phyloP scores from a whole-genome alignment of 2,888 invertebrate species.

The Eudemis profundana region DNA sequence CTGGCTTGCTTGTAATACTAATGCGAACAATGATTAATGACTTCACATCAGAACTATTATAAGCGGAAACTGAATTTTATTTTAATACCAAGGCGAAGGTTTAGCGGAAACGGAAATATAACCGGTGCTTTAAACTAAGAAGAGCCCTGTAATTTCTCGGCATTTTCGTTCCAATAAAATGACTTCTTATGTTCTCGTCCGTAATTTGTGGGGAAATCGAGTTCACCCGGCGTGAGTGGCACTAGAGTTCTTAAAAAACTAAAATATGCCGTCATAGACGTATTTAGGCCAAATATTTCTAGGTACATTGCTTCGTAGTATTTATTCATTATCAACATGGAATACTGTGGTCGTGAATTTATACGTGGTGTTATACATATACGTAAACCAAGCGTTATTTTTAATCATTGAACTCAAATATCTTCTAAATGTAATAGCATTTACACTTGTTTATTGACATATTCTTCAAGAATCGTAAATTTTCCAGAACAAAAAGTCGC shows the following conservation, averaged over 20 bases:
- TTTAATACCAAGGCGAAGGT: constrained; percentile 34
- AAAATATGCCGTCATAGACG: constrained; percentile 19
- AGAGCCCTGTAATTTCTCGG: constrained; percentile 26
- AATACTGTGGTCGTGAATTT: constrained; percentile 3
- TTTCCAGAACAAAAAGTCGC: too few species aligned
- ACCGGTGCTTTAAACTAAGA: constrained; percentile 31
- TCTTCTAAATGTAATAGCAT: too few species aligned
- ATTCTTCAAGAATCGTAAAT: too few species aligned
- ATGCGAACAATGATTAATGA: constrained; percentile 2
- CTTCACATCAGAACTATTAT: neutral
- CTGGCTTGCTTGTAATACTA: neutral
- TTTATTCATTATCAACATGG: constrained; percentile 16
- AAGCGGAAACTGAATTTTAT: constrained; percentile 13
- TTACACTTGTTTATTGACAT: too few species aligned
- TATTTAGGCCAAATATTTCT: constrained; percentile 23
- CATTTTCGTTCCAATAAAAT: neutral
- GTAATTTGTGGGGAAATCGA: constrained; percentile 17
- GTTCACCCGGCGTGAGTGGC: neutral
- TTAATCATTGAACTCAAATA: too few species aligned
- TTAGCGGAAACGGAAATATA: constrained; percentile 37
- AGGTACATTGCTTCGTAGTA: constrained; percentile 1
- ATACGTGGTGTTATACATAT: neutral
- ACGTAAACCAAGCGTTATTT: neutral
- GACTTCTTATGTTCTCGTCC: neutral
- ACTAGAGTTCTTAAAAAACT: constrained; percentile 1